Base-by-base conservation (phyloP, 1,140 invertebrate species). In the Bombus polaris region DNA sequence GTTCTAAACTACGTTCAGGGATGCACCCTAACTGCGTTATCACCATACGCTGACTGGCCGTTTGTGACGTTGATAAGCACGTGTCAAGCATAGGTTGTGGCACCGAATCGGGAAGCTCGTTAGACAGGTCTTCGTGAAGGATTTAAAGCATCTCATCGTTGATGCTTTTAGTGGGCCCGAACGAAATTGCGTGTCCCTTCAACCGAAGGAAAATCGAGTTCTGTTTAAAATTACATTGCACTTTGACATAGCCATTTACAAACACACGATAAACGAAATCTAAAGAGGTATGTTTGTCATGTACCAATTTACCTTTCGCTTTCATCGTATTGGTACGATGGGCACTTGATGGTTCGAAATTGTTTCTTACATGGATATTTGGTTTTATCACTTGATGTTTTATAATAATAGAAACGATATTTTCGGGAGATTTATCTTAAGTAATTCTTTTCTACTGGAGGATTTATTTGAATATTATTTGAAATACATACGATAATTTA, bases 21-120 rank as follows among this genome's bases (percentile, higher is more conserved):
- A 66, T 65, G 53, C 62, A 32, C 75, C 66, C 15, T 89, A 88
- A 88, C 83, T 81, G 25, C 79, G 71, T 89, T 89, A 89, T 89
- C 88, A 37, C 81, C 65, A 28, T 37, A 18, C 76, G 44, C 57
- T 82, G 28, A 65, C 74, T 83, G 62, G 62, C 57, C 84, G 75
- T 86, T 77, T 79, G 79, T 85, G 87, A 88, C 87, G 80, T 86
- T 89, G 80, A 89, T 88, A 86, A 88, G 83, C 75, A 80, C 70
- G 75, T 83, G 88, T 88, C 87, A 82, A 68, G 74, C 79, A 76
- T 88, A 88, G 68, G 78, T 88, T 86, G 78, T 32, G 53, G 32
- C 83, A 35, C 62, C 65, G 68, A 88, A 89, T 88, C n/a, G 35
- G 57, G 71, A 79, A 88, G 76, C 74, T 68, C 81, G 72, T 88